These are phyloP conservation scores for Parus major DNA, from an alignment of 2,113 vertebrate genomes.

Conservation along the genomic window DNA sequence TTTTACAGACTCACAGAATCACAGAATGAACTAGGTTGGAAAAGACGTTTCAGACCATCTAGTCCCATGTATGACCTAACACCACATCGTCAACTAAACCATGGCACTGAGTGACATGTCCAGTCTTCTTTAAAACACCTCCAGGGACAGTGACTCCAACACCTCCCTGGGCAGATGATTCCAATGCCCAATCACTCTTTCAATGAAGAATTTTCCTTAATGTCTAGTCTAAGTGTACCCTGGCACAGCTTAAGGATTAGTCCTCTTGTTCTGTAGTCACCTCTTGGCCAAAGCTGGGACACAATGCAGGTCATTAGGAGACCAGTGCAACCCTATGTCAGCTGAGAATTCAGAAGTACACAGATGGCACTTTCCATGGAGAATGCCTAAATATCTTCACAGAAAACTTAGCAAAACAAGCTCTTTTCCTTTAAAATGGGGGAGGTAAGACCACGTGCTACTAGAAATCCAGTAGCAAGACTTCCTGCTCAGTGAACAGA, in stretches of 20 bases:
- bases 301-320: fast-evolving
- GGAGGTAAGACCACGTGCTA: not conserved
- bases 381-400: not conserved
- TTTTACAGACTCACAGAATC: not conserved
- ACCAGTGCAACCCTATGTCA: not conserved
- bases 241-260: too few species aligned
- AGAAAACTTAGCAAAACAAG: not conserved
- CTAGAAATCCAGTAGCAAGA: not conserved
- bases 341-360: not conserved
- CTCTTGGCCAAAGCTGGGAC: not conserved
- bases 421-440: not conserved
- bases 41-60: not conserved
- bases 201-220: not conserved
- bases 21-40: not conserved
- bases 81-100: not conserved
- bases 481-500: not conserved
- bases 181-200: not conserved
- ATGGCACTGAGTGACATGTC: not conserved
- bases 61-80: not conserved
- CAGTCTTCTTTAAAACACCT: not conserved
- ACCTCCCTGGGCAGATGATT: not conserved
- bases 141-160: not conserved
- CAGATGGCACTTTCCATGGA: fast-evolving
- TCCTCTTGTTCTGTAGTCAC: not conserved
- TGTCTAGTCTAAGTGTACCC: not conserved